A percentile compares a stretch with the other conserved stretches of the same genome.
Conservation (phyloP, 2,888 invertebrate species). For the Rhabditoides inermis region DNA sequence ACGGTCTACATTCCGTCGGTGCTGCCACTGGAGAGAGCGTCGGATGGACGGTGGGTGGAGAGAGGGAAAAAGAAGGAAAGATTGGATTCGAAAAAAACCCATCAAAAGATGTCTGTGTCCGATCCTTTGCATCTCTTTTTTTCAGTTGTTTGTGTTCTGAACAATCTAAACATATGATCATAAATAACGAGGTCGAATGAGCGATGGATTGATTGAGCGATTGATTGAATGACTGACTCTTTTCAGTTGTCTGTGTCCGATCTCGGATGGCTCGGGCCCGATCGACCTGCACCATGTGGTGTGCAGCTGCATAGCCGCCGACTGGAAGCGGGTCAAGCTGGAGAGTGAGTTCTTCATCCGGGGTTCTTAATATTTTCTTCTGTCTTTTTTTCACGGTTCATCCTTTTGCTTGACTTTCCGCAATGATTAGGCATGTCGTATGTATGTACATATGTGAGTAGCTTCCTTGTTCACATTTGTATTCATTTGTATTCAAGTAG, state of each 20-base stretch:
- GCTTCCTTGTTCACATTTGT: neutral
- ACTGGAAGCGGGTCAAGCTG: constrained; percentile 41
- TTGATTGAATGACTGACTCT: too few relatives aligned
- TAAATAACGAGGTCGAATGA: too few relatives aligned
- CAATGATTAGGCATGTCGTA: too few relatives aligned
- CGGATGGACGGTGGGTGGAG: constrained; percentile 23
- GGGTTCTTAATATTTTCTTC: neutral
- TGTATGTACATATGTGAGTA: too few relatives aligned
- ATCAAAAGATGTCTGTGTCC: neutral
- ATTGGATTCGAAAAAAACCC: too few relatives aligned
- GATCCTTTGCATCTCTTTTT: too few relatives aligned
- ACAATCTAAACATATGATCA: too few relatives aligned
- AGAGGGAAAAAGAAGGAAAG: too few relatives aligned
- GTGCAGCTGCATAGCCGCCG: constrained; percentile 48
- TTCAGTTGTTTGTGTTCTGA: too few relatives aligned
- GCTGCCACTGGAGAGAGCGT: constrained; percentile 43
- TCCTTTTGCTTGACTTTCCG: too few relatives aligned
- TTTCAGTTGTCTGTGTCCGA: constrained; percentile 47
- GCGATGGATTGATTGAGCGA: too few relatives aligned
- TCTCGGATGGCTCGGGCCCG: neutral
- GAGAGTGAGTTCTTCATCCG: constrained; percentile 16
- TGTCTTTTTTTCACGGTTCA: neutral
- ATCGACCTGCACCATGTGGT: constrained; percentile 25
- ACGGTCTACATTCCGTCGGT: constrained; percentile 46
- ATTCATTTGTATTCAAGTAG: neutral